Conservation (phyloP, 1,140 invertebrate genomes). For the Saccostrea glomerata region DNA sequence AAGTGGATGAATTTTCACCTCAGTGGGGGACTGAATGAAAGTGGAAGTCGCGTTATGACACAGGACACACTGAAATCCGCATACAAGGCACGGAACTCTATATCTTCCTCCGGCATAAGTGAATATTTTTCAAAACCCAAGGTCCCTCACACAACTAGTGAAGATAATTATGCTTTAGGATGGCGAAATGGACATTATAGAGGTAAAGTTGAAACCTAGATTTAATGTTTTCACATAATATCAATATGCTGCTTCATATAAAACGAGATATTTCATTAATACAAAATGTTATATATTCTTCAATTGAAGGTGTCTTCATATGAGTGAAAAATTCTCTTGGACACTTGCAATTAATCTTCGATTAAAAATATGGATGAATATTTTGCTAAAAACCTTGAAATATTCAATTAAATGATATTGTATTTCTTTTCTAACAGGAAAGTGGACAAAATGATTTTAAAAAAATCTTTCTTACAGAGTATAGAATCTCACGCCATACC, state of each 20-base stretch:
- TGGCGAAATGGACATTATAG: conserved; percentile 60
- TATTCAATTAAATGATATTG: too few species aligned
- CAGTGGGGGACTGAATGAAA: conserved; percentile 52
- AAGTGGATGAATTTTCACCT: conserved; percentile 62
- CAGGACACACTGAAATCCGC: conserved; percentile 26
- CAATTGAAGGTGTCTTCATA: too few species aligned
- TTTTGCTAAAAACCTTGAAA: too few species aligned
- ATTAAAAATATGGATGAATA: too few species aligned
- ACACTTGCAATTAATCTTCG: too few species aligned
- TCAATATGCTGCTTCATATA: too few species aligned
- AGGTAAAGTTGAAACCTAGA: conserved; percentile 30
- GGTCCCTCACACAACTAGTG: conserved; percentile 50
- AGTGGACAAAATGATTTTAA: not conserved
- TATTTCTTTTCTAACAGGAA: too few species aligned
- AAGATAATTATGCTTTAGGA: conserved; percentile 51
- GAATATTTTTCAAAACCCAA: conserved; percentile 53
- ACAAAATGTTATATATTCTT: too few species aligned
- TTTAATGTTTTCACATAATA: not conserved
- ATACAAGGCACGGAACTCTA: conserved; percentile 46
- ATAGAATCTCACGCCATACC: conserved; percentile 7
- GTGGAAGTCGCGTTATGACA: conserved; percentile 41
- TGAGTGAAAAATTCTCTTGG: too few species aligned
- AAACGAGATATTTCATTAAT: too few species aligned
- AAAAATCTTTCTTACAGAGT: not conserved
- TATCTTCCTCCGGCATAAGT: conserved; percentile 36